A percentile compares a stretch with the other conserved stretches of the same genome.
These are phyloP conservation scores for Labia minor DNA, from an alignment of 2,888 invertebrate species.

Conservation along the genomic window DNA sequence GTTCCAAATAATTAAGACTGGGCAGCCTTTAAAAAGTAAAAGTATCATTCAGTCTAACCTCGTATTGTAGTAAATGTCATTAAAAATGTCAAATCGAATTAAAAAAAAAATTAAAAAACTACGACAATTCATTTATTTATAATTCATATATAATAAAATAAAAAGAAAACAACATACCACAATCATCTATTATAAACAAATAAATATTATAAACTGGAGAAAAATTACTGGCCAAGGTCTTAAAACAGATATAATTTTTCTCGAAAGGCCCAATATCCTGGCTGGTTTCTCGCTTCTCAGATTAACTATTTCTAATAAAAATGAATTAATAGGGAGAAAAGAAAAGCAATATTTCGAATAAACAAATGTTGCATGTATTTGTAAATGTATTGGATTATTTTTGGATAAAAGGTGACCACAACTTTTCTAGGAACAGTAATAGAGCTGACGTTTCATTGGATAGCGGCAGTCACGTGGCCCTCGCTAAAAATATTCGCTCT, in stretches of 20 bases:
- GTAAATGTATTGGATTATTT: slow-evolving; percentile 26
- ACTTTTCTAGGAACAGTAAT: slow-evolving; percentile 29
- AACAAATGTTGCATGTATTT: background rate
- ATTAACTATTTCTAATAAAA: background rate
- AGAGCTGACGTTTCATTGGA: slow-evolving; percentile 27
- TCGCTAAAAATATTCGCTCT: slow-evolving; percentile 14
- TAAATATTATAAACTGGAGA: background rate
- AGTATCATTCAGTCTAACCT: background rate
- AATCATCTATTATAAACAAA: background rate
- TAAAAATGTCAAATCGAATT: too few relatives aligned
- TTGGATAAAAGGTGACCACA: slow-evolving; percentile 29
- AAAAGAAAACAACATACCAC: background rate
- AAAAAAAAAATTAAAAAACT: background rate
- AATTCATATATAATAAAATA: background rate
- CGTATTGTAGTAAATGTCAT: background rate
- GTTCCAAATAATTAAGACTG: background rate
- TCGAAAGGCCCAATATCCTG: too few relatives aligned
- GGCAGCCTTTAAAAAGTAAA: background rate
- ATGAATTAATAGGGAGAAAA: background rate
- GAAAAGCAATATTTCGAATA: background rate
- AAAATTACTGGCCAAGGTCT: background rate
- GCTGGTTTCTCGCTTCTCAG: too few relatives aligned
- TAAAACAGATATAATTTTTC: too few relatives aligned
- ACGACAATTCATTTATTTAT: background rate
- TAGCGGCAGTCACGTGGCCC: slow-evolving; percentile 14